Percentiles rank a stretch among this genome's conserved stretches.
Conservation (phyloP, 2,113 vertebrate genomes). For the Dasyprocta punctata region DNA sequence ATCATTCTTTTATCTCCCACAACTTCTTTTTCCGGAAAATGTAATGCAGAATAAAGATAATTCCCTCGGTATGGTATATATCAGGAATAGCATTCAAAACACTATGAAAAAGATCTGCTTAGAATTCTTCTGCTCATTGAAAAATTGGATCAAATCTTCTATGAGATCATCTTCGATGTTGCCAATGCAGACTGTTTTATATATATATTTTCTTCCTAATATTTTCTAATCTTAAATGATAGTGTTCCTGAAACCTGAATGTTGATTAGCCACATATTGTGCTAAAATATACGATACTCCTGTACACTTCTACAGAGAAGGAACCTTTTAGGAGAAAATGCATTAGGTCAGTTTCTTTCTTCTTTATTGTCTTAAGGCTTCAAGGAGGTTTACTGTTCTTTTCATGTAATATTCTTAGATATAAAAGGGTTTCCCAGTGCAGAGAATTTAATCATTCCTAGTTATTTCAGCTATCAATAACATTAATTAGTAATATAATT, state of each 20-base stretch:
- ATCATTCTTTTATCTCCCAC: conserved; percentile 82
- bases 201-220: conserved; percentile 26
- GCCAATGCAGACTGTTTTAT: conserved; percentile 23
- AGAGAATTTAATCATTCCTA: background rate
- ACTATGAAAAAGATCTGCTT: conserved; percentile 38
- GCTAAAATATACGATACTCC: conserved; percentile 3
- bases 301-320: background rate
- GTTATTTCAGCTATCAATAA: background rate
- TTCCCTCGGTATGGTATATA: conserved; percentile 80
- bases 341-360: conserved; percentile 9
- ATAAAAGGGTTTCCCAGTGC: background rate
- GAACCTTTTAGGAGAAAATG: background rate
- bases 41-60: conserved; percentile 82
- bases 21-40: conserved; percentile 83
- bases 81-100: conserved; percentile 73
- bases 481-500: background rate
- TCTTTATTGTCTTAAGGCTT: background rate
- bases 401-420: conserved; percentile 1
- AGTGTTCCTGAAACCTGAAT: background rate
- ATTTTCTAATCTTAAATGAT: conserved; percentile 59
- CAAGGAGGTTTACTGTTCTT: background rate
- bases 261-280: background rate
- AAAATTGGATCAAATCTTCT: conserved; percentile 21
- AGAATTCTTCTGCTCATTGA: conserved; percentile 31
- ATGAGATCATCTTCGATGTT: conserved; percentile 32